Conservation (phyloP, 2,888 invertebrate species). For the Rhorus exstirpatorius region DNA sequence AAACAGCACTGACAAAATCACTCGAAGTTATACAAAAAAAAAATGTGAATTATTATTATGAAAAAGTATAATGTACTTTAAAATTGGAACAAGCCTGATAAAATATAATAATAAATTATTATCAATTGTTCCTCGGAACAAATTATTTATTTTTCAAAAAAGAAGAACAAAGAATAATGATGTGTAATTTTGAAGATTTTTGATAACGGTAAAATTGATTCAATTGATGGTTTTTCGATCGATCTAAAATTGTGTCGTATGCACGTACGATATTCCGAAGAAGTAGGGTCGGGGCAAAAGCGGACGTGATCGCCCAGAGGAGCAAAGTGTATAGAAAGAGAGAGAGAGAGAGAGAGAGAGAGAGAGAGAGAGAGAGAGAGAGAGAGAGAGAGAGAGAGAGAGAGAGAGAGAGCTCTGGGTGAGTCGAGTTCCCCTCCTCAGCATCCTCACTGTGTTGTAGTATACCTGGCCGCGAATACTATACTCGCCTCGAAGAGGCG, state of each 20-base stretch:
- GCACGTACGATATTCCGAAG: neutral
- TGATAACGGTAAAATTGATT: too few species aligned
- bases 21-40: too few species aligned
- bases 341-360: neutral
- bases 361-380: constrained; percentile 11
- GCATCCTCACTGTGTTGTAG: constrained; percentile 41
- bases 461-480: constrained; percentile 71
- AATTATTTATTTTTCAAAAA: too few species aligned
- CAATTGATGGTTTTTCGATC: too few species aligned
- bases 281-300: neutral
- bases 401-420: constrained; percentile 32
- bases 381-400: constrained; percentile 11
- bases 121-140: too few species aligned
- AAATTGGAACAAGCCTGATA: too few species aligned
- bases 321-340: constrained; percentile 25
- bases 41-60: neutral
- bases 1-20: too few species aligned
- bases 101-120: too few species aligned
- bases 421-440: constrained; percentile 7
- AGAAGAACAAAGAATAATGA: too few species aligned
- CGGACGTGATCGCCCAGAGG: constrained; percentile 14
- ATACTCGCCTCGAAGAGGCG: constrained; percentile 72
- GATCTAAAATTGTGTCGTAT: neutral
- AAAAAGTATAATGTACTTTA: too few species aligned
- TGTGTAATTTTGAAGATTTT: too few species aligned